phyloP scores from a whole-genome alignment of 2,888 invertebrate species.

The Helobdella robusta region DNA sequence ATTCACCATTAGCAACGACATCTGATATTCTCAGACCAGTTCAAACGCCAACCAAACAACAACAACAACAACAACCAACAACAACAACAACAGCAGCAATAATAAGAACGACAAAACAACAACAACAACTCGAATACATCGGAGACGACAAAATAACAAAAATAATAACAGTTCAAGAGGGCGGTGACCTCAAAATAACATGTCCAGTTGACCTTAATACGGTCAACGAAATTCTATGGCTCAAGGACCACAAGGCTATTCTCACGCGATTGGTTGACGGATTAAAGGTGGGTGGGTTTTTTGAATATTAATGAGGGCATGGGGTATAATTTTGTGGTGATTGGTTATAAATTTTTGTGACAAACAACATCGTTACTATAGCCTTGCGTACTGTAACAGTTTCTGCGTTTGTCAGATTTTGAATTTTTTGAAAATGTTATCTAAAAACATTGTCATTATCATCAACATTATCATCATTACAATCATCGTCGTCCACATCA shows the following conservation, averaged over 20 bases:
- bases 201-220: slow-evolving; percentile 9
- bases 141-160: not conserved
- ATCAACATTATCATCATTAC: not conserved
- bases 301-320: too few relatives aligned
- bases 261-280: slow-evolving; percentile 1
- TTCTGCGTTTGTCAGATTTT: too few relatives aligned
- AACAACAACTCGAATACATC: not conserved
- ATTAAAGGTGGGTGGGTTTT: not conserved
- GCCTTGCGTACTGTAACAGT: too few relatives aligned
- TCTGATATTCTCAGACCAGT: too few relatives aligned
- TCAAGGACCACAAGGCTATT: slow-evolving; percentile 10
- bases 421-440: not conserved
- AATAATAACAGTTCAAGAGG: not conserved
- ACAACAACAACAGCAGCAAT: slow-evolving; percentile 2
- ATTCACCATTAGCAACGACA: too few relatives aligned
- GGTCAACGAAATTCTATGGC: slow-evolving; percentile 5
- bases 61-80: slow-evolving; percentile 14
- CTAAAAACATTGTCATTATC: not conserved
- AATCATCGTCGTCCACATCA: not conserved
- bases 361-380: too few relatives aligned
- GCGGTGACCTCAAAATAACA: slow-evolving; percentile 4
- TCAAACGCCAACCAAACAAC: not conserved
- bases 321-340: too few relatives aligned
- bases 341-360: too few relatives aligned
- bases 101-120: not conserved